Evolutionary conservation across 1,140 invertebrate species (phyloP).

Genomic region (Hypsibius dujardini): DNA sequence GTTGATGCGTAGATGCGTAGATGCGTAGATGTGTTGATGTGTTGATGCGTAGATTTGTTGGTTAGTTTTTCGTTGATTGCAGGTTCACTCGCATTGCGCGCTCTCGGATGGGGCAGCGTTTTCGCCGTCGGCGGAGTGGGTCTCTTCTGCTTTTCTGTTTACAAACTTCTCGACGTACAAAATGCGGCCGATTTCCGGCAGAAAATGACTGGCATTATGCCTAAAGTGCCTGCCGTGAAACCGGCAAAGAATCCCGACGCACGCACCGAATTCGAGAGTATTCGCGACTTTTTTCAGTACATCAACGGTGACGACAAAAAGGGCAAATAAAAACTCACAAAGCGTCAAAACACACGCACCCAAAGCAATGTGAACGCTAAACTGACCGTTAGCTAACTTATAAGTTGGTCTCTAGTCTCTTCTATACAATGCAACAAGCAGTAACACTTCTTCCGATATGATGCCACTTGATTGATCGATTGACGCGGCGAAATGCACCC

Average conservation of each 20-base stretch:
- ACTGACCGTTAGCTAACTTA: too few relatives aligned
- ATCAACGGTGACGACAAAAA: slow-evolving; percentile 26
- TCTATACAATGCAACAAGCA: too few relatives aligned
- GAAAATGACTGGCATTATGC: slow-evolving; percentile 42
- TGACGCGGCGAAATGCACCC: too few relatives aligned
- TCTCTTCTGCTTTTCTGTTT: slow-evolving; percentile 58
- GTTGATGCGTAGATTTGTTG: too few relatives aligned
- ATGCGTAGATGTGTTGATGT: too few relatives aligned
- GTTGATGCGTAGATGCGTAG: too few relatives aligned
- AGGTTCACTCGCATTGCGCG: slow-evolving; percentile 29
- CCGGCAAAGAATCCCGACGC: slow-evolving; percentile 52
- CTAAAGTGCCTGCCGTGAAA: slow-evolving; percentile 41
- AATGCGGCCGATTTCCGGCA: slow-evolving; percentile 40
- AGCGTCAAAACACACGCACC: too few relatives aligned
- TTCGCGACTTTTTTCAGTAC: slow-evolving; percentile 33
- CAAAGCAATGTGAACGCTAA: too few relatives aligned
- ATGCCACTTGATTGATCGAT: too few relatives aligned
- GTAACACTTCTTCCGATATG: too few relatives aligned
- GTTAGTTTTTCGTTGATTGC: too few relatives aligned
- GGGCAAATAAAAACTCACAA: background rate
- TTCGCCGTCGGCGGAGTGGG: slow-evolving; percentile 65
- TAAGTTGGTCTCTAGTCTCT: too few relatives aligned
- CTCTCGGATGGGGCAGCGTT: slow-evolving; percentile 64
- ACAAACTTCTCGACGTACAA: slow-evolving; percentile 67
- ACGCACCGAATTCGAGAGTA: slow-evolving; percentile 55